Percentiles rank a stretch among this genome's conserved stretches.
Conservation (phyloP, 2,113 vertebrate species). For the Odobenus rosmarus region DNA sequence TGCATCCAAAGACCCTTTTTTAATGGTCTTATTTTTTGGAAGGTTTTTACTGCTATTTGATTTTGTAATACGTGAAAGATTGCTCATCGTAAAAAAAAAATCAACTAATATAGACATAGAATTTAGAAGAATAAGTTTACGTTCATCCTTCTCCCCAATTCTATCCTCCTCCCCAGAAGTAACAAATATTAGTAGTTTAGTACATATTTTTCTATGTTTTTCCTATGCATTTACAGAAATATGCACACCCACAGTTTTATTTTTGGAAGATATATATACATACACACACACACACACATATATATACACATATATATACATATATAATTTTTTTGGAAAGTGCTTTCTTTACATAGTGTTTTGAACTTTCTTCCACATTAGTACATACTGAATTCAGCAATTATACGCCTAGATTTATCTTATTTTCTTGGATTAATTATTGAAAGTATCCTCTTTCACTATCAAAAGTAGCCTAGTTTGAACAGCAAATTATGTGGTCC, state of each 20-base stretch:
- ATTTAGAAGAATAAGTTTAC: not conserved
- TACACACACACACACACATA: not conserved
- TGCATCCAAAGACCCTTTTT: not conserved
- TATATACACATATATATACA: not conserved
- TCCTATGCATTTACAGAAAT: conserved; percentile 1
- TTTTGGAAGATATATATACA: not conserved
- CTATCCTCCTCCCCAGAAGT: not conserved
- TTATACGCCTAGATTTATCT: not conserved
- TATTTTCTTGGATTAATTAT: not conserved
- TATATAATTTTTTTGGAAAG: not conserved
- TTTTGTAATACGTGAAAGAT: conserved; percentile 9
- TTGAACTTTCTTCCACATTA: not conserved
- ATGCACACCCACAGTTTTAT: not conserved
- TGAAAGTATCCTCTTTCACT: not conserved
- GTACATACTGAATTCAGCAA: not conserved
- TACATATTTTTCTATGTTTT: not conserved
- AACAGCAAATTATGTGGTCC: not conserved
- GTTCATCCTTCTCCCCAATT: not conserved
- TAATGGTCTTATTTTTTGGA: not conserved
- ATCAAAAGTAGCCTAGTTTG: conserved; percentile 13
- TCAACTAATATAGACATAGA: not conserved
- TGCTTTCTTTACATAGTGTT: not conserved
- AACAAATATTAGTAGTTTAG: not conserved
- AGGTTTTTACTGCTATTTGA: not conserved
- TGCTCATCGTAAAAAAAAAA: not conserved